These are phyloP conservation scores for Byasa hedistus DNA, from an alignment of 2,888 invertebrate genomes.

Conservation along the genomic window DNA sequence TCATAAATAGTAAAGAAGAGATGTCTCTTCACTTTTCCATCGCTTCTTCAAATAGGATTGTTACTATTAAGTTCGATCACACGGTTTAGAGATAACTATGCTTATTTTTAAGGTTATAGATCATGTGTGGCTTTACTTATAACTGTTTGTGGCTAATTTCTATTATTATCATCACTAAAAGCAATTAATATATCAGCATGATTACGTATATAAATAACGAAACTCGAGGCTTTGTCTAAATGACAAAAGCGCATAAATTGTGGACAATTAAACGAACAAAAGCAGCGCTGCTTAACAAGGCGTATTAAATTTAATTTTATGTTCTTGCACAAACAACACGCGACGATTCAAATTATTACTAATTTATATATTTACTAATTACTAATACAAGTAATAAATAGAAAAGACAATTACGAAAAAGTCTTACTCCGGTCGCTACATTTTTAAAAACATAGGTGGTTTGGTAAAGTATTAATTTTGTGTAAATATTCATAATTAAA, in stretches of 20 bases:
- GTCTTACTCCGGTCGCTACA: not conserved
- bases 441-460: too few species aligned
- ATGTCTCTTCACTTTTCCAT: too few species aligned
- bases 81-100: too few species aligned
- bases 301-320: conserved; percentile 25
- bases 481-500: too few species aligned
- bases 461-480: too few species aligned
- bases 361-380: conserved; percentile 9
- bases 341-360: conserved; percentile 1
- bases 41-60: too few species aligned
- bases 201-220: conserved; percentile 13
- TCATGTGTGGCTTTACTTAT: too few species aligned
- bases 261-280: conserved; percentile 22
- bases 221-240: conserved; percentile 15
- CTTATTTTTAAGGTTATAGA: too few species aligned
- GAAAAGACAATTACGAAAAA: conserved; percentile 7
- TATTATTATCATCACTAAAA: not conserved
- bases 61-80: too few species aligned
- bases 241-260: conserved; percentile 26
- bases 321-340: conserved; percentile 1
- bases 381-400: conserved; percentile 9
- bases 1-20: too few species aligned
- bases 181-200: conserved; percentile 2
- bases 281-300: conserved; percentile 16
- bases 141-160: not conserved